Evolutionary conservation across 2,797 vertebrate species (phyloP).

Genomic region (Octomys mimax): DNA sequence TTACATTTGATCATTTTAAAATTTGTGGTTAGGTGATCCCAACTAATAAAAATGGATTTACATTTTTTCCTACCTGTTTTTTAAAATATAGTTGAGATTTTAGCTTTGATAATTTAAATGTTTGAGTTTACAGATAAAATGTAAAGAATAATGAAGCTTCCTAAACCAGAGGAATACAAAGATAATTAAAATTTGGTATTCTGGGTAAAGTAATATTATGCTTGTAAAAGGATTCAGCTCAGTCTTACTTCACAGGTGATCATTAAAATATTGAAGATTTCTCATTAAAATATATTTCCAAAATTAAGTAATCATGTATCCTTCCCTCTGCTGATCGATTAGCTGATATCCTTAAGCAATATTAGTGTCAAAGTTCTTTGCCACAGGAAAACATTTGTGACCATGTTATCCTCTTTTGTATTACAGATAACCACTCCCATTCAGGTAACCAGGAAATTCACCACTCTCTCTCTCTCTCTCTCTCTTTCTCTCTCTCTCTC

Average conservation of each 20-base stretch:
- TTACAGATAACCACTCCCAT: background rate
- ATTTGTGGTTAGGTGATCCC: conserved; percentile 16
- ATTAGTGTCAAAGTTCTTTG: background rate
- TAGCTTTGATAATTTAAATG: background rate
- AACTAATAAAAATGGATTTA: conserved; percentile 39
- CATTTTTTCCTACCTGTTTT: background rate
- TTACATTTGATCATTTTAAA: conserved; percentile 29
- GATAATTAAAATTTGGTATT: background rate
- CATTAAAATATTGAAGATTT: background rate
- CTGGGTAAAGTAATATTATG: background rate
- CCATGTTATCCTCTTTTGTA: background rate
- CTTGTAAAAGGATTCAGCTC: conserved; percentile 6
- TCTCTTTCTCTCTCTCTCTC: too few species aligned
- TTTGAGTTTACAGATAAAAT: background rate
- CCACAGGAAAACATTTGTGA: background rate
- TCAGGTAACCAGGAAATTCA: background rate
- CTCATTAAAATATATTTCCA: background rate
- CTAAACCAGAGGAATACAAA: conserved; percentile 1
- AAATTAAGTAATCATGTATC: background rate
- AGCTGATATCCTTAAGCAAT: background rate
- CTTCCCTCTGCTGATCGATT: background rate
- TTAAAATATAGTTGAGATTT: background rate
- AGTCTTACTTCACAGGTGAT: background rate
- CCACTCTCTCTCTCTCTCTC: too few species aligned
- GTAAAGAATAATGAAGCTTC: conserved; percentile 20